Base-by-base conservation (phyloP, 2,113 vertebrate genomes). In the Nannobrachium achirus region DNA sequence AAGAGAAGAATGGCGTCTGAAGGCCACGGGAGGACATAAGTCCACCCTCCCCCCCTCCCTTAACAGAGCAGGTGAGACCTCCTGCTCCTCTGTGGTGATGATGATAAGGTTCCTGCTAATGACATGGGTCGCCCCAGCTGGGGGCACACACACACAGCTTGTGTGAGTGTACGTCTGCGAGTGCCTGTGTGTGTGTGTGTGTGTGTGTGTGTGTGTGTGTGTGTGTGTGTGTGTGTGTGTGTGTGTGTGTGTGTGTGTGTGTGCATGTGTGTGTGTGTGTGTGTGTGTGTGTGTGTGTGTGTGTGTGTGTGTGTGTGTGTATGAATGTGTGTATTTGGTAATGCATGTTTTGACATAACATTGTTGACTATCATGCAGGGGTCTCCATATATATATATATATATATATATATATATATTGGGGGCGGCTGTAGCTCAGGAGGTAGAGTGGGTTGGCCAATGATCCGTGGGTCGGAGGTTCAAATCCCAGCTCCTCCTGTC, bases 171-270 rank as follows among this genome's bases (percentile, higher is more conserved):
- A 33, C 25, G 52, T 1, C 19, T 33, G 7, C 2, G 19, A 14
- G n/a, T 5, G 18, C 2, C 6, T 19, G 51, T 20, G 15, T 20
- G 18, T 20, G 18, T 19, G 18, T 18, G 51, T 50, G 14, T 50
- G n/a, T 50, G 48, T 50, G 48, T 50, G 14, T 50, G 48, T 50
- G 14, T 80, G 74, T 83, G 63, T 66, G 63, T 66, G 56, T 48
- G 46, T 52, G 16, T 51, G 20, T 74, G 46, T 20, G 15, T 49
- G 46, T 56, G 42, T 39, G 19, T 63, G 18, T 19, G 50, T 19
- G 18, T 8, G n/a, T 44, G 41, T 44, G 41, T 44, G 41, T 44
- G 41, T 44, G 41, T 15, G 48, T 16, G n/a, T 16, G 52, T 44
- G 41, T 44, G 8, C 7, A 8, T 7, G 7, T 42, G 41, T 1